Base-by-base conservation (phyloP, 2,888 invertebrate species). In the Apodemia mormo region DNA sequence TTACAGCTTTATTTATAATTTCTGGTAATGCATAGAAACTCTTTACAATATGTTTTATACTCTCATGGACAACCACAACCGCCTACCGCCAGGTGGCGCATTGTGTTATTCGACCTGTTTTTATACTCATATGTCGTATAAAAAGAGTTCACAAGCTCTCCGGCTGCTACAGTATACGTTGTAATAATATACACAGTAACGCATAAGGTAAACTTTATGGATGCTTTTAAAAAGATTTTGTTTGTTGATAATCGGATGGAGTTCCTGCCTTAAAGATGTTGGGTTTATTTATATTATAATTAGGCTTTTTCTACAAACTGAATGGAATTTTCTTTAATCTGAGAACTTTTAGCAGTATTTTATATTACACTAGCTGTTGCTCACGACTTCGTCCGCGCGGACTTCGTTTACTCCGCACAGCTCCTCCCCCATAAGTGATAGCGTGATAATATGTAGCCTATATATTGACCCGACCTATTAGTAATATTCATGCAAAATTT, bases 161-260 rank as follows among this genome's bases (percentile, higher is more conserved):
- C 33, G 33, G 3, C 64, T 64, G n/a, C 40, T 9, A 40, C 40
- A 14, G 64, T 64, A 64, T 37, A 64, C 37, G 33, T n/a, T n/a
- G 64, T 64, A 64, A 64, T 64, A 64, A 64, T 64, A 64, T 64
- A 64, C 37, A 61, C 33, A 64, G 61, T 64, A 64, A 64, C 61
- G 61, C 61, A 64, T 64, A 64, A 33, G 61, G 61, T 64, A 64
- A 64, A 64, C 61, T 37, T 64, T 64, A 64, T 37, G 61, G 61
- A 14, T n/a, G 61, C 61, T 64, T 64, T 64, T 64, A 64, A 64
- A 64, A 64, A 64, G 61, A 64, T 64, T 64, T 64, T 64, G 61
- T 64, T 37, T 64, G 30, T 37, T 64, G 37, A 64, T 64, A 14
- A 64, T 6, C 37, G 33, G 14, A 64, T 14, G 37, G 61, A 64